A percentile compares a stretch with the other conserved stretches of the same genome.
These are phyloP conservation scores for Diogma glabrata DNA, from an alignment of 2,888 invertebrate species.

Conservation along the genomic window DNA sequence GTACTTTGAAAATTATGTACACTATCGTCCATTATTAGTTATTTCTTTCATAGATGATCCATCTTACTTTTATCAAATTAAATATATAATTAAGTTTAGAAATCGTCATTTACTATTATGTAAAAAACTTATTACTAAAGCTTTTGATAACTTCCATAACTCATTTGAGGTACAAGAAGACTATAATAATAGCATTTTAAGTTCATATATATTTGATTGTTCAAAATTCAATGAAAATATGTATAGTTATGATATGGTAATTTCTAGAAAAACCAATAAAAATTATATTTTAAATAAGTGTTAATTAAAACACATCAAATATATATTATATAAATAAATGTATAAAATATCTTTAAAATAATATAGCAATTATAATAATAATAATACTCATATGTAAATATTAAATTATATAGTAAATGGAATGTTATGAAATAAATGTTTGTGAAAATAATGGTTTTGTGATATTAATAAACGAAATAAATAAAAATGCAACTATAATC, in stretches of 20 bases:
- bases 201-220: not conserved
- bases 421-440: no score
- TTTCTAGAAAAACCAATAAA: not conserved
- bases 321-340: no score
- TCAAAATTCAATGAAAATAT: not conserved
- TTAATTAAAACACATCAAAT: not conserved
- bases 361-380: no score
- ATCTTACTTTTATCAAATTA: not conserved
- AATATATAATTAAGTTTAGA: not conserved
- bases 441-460: no score
- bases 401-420: no score
- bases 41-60: not conserved
- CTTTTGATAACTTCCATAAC: not conserved
- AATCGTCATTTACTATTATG: not conserved
- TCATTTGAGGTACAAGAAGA: not conserved
- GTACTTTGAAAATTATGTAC: not conserved
- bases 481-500: no score
- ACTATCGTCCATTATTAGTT: not conserved
- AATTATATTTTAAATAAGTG: not conserved
- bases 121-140: not conserved
- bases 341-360: no score
- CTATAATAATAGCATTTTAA: not conserved
- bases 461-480: no score
- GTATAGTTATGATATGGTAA: not conserved
- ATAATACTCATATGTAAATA: no score